Percentiles rank a stretch among this genome's conserved stretches.
phyloP scores from a whole-genome alignment of 2,888 invertebrate species.

The Chalcis sispes region DNA sequence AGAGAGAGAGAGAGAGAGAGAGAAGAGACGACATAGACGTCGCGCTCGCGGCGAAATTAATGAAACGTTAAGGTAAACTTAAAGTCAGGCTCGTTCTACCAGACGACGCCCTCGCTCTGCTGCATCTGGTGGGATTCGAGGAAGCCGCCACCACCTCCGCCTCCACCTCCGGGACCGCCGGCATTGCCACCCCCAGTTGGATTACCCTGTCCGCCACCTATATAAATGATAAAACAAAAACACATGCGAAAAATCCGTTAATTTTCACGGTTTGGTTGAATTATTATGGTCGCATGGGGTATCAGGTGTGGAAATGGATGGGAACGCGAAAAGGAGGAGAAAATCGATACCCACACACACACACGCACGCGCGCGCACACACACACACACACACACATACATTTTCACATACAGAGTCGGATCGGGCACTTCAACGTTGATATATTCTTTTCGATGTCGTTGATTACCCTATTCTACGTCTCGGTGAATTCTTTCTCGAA shows the following conservation, averaged over 20 bases:
- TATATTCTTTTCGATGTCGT: too few species aligned
- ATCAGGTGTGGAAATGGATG: too few species aligned
- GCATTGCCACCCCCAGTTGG: slow-evolving; percentile 79
- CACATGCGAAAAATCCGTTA: not conserved
- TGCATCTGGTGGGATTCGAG: slow-evolving; percentile 85
- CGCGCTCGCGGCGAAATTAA: slow-evolving; percentile 61
- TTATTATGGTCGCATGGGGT: too few species aligned
- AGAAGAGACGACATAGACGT: not conserved
- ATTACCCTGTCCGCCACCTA: slow-evolving; percentile 86
- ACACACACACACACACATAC: too few species aligned
- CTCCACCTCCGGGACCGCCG: slow-evolving; percentile 86
- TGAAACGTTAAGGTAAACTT: slow-evolving; percentile 65
- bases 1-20: not conserved
- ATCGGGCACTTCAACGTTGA: too few species aligned
- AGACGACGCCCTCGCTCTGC: slow-evolving; percentile 85
- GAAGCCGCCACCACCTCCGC: slow-evolving; percentile 84
- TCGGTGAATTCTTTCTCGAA: slow-evolving; percentile 7
- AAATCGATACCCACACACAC: too few species aligned
- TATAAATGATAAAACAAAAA: slow-evolving; percentile 36
- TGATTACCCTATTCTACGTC: not conserved
- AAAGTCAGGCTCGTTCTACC: slow-evolving; percentile 78
- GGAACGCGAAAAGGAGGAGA: too few species aligned
- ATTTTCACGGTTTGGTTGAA: too few species aligned
- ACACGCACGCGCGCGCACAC: too few species aligned
- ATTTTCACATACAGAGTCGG: too few species aligned